Conservation (phyloP, 2,888 invertebrate species). For the Noctua janthina region DNA sequence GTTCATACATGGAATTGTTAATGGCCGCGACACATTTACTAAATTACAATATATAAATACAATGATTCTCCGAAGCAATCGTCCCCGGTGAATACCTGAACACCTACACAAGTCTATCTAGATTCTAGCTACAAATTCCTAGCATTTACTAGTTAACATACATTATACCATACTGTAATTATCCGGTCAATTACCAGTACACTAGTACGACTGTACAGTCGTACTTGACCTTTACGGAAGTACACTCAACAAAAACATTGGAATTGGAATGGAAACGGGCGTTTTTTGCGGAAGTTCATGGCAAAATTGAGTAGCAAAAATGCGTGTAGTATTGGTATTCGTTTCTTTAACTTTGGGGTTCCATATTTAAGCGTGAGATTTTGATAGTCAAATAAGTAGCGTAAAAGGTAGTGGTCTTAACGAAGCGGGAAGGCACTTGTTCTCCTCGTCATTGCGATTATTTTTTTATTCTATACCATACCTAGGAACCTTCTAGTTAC, state of each 20-base stretch:
- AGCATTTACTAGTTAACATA: constrained; percentile 21
- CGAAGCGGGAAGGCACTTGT: no score
- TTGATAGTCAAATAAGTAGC: not conserved
- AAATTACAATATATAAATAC: not conserved
- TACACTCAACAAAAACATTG: constrained; percentile 19
- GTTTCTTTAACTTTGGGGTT: not conserved
- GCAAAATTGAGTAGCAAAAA: not conserved
- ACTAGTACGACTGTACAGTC: not conserved
- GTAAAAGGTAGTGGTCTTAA: not conserved
- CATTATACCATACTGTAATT: constrained; percentile 1
- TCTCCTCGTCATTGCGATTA: no score
- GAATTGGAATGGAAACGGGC: not conserved
- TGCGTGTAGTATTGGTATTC: not conserved
- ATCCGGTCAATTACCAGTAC: constrained; percentile 22
- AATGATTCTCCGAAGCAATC: constrained; percentile 11
- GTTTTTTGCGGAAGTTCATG: not conserved
- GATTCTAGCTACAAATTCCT: not conserved
- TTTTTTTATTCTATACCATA: no score
- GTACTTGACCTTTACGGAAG: constrained; percentile 30
- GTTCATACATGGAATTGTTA: not conserved
- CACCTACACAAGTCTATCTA: not conserved
- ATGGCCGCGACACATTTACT: not conserved
- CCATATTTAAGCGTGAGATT: not conserved
- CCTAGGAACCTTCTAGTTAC: no score
- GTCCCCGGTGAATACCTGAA: not conserved